Conservation (phyloP, 2,888 invertebrate species). For the Andrena fulva region DNA sequence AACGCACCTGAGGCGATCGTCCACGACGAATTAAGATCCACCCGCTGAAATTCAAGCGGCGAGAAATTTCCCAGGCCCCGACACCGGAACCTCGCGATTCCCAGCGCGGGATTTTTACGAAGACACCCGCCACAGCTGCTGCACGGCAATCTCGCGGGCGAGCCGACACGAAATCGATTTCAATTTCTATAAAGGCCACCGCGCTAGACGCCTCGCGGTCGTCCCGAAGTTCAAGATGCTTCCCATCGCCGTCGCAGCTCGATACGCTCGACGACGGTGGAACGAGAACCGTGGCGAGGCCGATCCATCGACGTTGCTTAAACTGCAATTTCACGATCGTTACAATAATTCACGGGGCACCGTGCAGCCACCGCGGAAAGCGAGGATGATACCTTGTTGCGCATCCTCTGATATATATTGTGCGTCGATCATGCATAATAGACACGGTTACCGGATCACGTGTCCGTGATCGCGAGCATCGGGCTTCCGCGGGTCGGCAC, state of each 20-base stretch:
- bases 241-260: slow-evolving; percentile 46
- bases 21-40: background rate
- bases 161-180: slow-evolving; percentile 54
- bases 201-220: slow-evolving; percentile 9
- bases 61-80: slow-evolving; percentile 9
- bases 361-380: slow-evolving; percentile 30
- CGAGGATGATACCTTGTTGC: slow-evolving; percentile 37
- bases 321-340: slow-evolving; percentile 60
- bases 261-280: slow-evolving; percentile 33
- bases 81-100: slow-evolving; percentile 9
- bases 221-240: slow-evolving; percentile 19
- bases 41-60: background rate
- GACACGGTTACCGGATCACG: slow-evolving; percentile 20
- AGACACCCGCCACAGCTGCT: slow-evolving; percentile 12
- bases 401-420: slow-evolving; percentile 7
- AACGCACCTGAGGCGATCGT: background rate
- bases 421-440: slow-evolving; percentile 35
- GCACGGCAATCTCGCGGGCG: slow-evolving; percentile 6
- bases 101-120: slow-evolving; percentile 7
- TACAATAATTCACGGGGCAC: slow-evolving; percentile 49
- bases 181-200: slow-evolving; percentile 45
- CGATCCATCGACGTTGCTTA: slow-evolving; percentile 39
- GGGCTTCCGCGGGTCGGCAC: slow-evolving; percentile 41
- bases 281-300: slow-evolving; percentile 22
- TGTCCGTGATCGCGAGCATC: slow-evolving; percentile 26